Conservation (phyloP, 2,797 vertebrate species). For the Cryptoprocta ferox region DNA sequence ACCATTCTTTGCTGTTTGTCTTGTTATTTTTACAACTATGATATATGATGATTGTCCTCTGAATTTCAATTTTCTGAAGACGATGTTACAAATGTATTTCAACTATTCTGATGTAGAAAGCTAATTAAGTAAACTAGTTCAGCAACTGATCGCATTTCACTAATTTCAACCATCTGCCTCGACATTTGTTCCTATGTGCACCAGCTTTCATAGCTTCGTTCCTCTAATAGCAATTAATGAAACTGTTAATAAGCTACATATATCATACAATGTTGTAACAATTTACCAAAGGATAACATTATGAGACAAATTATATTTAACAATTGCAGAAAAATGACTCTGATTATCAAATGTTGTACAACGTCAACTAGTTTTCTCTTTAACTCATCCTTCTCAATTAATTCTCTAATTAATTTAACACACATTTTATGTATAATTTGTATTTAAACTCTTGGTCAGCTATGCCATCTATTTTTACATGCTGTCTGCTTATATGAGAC, state of each 20-base stretch:
- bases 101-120: conserved; percentile 85
- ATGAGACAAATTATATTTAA: conserved; percentile 96
- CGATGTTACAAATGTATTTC: conserved; percentile 79
- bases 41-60: background rate
- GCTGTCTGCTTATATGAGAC: conserved; percentile 92
- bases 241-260: conserved; percentile 96
- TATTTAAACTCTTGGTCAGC: conserved; percentile 93
- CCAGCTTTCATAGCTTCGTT: conserved; percentile 90
- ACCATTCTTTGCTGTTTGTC: conserved; percentile 1
- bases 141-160: conserved; percentile 87
- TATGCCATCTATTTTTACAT: conserved; percentile 91
- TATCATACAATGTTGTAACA: conserved; percentile 91
- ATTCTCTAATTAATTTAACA: conserved; percentile 98
- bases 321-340: conserved; percentile 94
- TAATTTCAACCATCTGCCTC: conserved; percentile 97
- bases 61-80: conserved; percentile 50
- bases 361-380: conserved; percentile 88
- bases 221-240: conserved; percentile 97
- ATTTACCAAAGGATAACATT: conserved; percentile 93
- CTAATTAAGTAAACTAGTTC: conserved; percentile 87
- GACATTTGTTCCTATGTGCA: conserved; percentile 88
- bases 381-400: conserved; percentile 93
- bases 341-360: conserved; percentile 93
- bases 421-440: conserved; percentile 95
- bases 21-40: conserved; percentile 41